phyloP scores from a whole-genome alignment of 2,888 invertebrate species.

The Drosophila diplacantha region DNA sequence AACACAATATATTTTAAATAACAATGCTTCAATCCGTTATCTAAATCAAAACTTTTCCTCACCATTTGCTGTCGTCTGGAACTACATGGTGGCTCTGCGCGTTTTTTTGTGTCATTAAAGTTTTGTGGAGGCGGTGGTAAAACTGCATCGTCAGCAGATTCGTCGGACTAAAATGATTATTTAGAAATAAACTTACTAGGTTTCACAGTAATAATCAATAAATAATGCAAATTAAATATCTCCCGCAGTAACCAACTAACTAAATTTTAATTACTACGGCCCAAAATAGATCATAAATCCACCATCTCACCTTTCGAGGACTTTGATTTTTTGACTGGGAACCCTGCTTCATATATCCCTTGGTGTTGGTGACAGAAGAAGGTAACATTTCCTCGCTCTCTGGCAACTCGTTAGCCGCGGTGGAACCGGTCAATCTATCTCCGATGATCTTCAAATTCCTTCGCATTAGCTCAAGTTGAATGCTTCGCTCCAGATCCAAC shows the following conservation, averaged over 20 bases:
- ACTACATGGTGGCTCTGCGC: neutral
- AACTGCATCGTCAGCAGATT: neutral
- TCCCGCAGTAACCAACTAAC: neutral
- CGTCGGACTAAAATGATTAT: neutral
- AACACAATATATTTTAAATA: neutral
- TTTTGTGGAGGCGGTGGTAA: neutral
- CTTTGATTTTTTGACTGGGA: neutral
- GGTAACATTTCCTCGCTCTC: neutral
- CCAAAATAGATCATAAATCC: neutral
- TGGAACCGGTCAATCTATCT: neutral
- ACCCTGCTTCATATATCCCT: neutral
- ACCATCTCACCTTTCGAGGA: neutral
- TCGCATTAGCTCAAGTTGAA: constrained; percentile 54
- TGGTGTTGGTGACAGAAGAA: neutral
- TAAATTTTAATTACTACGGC: neutral
- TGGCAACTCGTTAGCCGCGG: neutral
- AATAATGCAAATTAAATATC: neutral
- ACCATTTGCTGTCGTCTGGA: constrained; percentile 1
- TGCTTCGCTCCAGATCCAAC: constrained; percentile 50
- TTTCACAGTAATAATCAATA: neutral
- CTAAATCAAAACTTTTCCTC: neutral
- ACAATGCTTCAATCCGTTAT: neutral
- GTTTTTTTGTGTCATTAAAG: neutral
- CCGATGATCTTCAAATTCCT: constrained; percentile 40
- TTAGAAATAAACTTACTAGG: neutral